These are phyloP conservation scores for Tuberolachnus salignus DNA, from an alignment of 2,888 invertebrate genomes.

Conservation along the genomic window DNA sequence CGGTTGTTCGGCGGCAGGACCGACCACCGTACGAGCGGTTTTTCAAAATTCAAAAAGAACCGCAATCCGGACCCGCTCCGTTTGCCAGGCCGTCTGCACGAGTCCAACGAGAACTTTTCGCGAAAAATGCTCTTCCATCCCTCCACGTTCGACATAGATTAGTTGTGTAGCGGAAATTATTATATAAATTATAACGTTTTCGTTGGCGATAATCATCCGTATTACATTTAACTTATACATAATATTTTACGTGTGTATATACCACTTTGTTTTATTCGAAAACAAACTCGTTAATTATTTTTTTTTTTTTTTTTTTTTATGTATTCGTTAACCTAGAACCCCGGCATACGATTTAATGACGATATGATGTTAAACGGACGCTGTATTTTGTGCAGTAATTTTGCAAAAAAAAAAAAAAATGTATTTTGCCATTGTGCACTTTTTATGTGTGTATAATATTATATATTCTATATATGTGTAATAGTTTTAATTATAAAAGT, in stretches of 20 bases:
- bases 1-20: background rate
- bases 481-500: too few relatives aligned
- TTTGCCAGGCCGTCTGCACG: conserved; percentile 54
- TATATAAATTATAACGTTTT: conserved; percentile 6
- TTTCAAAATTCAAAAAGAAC: conserved; percentile 14
- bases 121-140: conserved; percentile 53
- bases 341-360: too few relatives aligned
- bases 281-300: too few relatives aligned
- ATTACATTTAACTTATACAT: too few relatives aligned
- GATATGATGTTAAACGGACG: too few relatives aligned
- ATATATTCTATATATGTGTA: background rate
- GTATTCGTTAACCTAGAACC: too few relatives aligned
- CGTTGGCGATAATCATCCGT: too few relatives aligned
- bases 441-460: background rate
- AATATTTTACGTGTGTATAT: too few relatives aligned
- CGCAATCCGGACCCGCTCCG: conserved; percentile 32
- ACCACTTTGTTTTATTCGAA: too few relatives aligned
- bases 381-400: background rate
- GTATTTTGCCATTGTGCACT: conserved; percentile 4
- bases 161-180: background rate
- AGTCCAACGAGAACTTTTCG: conserved; percentile 53
- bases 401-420: background rate
- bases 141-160: conserved; percentile 52
- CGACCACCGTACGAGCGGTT: background rate
- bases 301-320: too few relatives aligned